Evolutionary conservation across 92 coral and sea anemone genomes (phyloP).

Genomic region (Heliopora coerulea): DNA sequence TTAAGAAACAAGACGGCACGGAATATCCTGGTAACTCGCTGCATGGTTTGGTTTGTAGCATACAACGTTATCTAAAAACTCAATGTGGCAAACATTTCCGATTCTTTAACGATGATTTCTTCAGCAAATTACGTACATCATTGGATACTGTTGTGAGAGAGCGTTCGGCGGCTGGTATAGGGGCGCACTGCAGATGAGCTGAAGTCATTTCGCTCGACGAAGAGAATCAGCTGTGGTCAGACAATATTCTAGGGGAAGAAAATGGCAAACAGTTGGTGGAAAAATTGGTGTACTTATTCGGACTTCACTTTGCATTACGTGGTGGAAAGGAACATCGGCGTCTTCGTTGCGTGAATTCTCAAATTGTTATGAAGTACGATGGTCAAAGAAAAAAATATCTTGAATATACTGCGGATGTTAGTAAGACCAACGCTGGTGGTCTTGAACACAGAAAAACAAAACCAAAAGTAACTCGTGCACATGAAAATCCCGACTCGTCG

Average conservation of each 20-base stretch:
- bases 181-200: not conserved
- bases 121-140: constrained; percentile 1
- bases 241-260: constrained; percentile 26
- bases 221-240: constrained; percentile 26
- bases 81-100: not conserved
- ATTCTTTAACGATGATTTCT: constrained; percentile 32
- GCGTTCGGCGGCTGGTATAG: constrained; percentile 26
- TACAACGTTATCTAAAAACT: constrained; percentile 27
- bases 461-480: constrained; percentile 42
- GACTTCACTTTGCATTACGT: constrained; percentile 35
- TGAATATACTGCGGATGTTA: constrained; percentile 22
- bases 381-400: constrained; percentile 21
- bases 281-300: constrained; percentile 29
- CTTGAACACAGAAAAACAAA: constrained; percentile 24
- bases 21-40: constrained; percentile 42
- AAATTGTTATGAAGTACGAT: constrained; percentile 8
- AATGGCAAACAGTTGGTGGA: constrained; percentile 37
- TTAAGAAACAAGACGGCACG: constrained; percentile 19
- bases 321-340: constrained; percentile 42
- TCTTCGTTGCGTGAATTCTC: constrained; percentile 19
- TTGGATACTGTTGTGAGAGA: constrained; percentile 43
- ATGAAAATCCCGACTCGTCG: constrained; percentile 21
- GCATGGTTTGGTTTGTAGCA: constrained; percentile 36
- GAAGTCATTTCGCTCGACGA: constrained; percentile 18
- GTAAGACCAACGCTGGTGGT: constrained; percentile 37